Percentiles rank a stretch among this genome's conserved stretches.
phyloP scores from a whole-genome alignment of 2,888 invertebrate species.

The Temnothorax ravouxi region DNA sequence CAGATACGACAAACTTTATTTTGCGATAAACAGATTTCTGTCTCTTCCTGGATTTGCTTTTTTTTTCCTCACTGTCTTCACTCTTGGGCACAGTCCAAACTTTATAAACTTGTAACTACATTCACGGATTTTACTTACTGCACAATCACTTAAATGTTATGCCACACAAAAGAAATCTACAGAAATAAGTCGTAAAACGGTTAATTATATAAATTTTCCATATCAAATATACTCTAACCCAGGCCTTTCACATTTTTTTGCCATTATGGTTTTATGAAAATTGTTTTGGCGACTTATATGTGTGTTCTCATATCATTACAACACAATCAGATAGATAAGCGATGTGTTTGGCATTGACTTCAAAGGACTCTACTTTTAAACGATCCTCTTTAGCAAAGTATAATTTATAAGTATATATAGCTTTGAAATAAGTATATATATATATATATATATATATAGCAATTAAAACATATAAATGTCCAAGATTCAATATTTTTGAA shows the following conservation, averaged over 20 bases:
- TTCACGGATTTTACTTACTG: conserved; percentile 70
- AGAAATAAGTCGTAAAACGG: conserved; percentile 60
- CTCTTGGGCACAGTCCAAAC: conserved; percentile 66
- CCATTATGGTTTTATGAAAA: conserved; percentile 26
- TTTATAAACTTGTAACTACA: conserved; percentile 63
- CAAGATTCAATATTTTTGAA: conserved; percentile 18
- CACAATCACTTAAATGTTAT: conserved; percentile 81
- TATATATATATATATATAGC: neutral
- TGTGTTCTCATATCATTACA: neutral
- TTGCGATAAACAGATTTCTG: conserved; percentile 44
- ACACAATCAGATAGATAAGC: neutral
- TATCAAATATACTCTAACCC: conserved; percentile 58
- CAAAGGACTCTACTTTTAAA: neutral
- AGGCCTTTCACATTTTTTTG: conserved; percentile 66
- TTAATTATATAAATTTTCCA: conserved; percentile 52
- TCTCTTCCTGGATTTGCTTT: conserved; percentile 53
- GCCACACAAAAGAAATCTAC: conserved; percentile 73
- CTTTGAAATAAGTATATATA: neutral
- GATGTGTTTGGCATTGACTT: neutral
- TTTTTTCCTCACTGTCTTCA: conserved; percentile 55
- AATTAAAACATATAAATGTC: conserved; percentile 1
- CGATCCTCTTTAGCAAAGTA: neutral
- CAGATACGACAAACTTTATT: conserved; percentile 57
- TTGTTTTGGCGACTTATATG: conserved; percentile 7
- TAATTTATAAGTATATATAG: neutral